A percentile compares a stretch with the other conserved stretches of the same genome.
These are phyloP conservation scores for Tragopan temminckii DNA, from an alignment of 2,797 vertebrate genomes.

Conservation along the genomic window DNA sequence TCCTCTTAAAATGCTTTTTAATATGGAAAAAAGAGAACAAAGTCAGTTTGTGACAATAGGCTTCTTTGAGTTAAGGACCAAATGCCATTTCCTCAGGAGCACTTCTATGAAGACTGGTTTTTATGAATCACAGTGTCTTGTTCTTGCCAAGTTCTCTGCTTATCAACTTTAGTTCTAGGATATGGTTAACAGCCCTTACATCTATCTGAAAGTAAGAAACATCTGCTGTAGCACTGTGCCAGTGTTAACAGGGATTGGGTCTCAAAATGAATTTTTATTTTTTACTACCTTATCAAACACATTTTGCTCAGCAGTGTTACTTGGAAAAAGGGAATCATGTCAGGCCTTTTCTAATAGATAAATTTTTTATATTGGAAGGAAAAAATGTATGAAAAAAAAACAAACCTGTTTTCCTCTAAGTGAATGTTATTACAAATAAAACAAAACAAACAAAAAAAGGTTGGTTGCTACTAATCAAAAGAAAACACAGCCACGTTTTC, in stretches of 20 bases:
- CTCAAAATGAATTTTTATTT: constrained; percentile 15
- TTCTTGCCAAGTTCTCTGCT: background rate
- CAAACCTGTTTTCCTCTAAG: fast-evolving
- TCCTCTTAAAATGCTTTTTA: background rate
- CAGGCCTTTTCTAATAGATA: background rate
- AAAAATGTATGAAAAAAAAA: fast-evolving
- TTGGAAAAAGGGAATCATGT: background rate
- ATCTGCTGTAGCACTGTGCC: constrained; percentile 20
- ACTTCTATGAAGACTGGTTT: background rate
- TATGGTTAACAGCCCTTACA: background rate
- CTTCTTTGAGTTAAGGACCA: background rate
- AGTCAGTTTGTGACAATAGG: background rate
- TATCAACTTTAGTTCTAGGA: background rate
- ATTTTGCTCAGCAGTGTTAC: background rate
- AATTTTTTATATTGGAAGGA: background rate
- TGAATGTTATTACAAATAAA: background rate
- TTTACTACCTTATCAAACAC: background rate
- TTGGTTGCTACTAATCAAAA: background rate
- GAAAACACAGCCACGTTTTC: background rate
- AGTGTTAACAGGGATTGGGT: background rate
- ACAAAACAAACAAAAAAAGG: background rate
- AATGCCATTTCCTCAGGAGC: background rate
- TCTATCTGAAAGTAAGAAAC: constrained; percentile 2
- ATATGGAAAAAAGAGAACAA: background rate
- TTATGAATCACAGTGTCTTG: background rate